Conservation (phyloP, 2,888 invertebrate genomes). For the Nysson spinosus region DNA sequence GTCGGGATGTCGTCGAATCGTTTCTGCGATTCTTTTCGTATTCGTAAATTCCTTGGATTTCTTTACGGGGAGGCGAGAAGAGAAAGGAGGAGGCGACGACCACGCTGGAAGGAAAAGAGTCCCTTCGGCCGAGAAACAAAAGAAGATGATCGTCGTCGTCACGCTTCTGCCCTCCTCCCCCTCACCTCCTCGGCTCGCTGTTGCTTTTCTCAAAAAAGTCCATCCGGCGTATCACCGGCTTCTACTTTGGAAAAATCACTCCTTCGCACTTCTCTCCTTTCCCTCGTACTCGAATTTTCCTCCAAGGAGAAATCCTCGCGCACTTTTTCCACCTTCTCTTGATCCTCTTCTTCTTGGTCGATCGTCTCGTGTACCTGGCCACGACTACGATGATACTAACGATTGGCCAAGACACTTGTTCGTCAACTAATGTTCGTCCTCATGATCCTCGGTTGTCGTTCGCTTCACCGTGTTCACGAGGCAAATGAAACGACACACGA, state of each 20-base stretch:
- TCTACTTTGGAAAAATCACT: conserved; percentile 30
- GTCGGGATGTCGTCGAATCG: background rate
- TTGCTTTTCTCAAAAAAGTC: conserved; percentile 33
- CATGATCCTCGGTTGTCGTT: conserved; percentile 37
- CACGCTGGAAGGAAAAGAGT: conserved; percentile 29
- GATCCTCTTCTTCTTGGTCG: background rate
- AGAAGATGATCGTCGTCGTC: conserved; percentile 35
- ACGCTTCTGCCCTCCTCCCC: conserved; percentile 56
- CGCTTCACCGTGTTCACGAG: conserved; percentile 22
- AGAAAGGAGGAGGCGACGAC: conserved; percentile 48
- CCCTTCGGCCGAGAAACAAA: conserved; percentile 21
- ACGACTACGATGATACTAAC: conserved; percentile 31
- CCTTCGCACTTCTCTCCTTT: background rate
- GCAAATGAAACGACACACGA: conserved; percentile 22
- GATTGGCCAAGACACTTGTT: conserved; percentile 42
- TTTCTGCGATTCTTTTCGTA: background rate
- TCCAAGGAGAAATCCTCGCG: background rate
- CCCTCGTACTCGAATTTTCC: background rate
- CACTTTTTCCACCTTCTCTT: background rate
- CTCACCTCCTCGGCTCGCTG: conserved; percentile 51
- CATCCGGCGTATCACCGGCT: conserved; percentile 47
- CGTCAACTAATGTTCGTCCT: conserved; percentile 56
- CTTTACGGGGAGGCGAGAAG: conserved; percentile 35
- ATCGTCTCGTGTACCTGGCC: conserved; percentile 33
- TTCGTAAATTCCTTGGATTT: background rate